Base-by-base conservation (phyloP, 2,797 vertebrate genomes). In the Adelosebastes latens region DNA sequence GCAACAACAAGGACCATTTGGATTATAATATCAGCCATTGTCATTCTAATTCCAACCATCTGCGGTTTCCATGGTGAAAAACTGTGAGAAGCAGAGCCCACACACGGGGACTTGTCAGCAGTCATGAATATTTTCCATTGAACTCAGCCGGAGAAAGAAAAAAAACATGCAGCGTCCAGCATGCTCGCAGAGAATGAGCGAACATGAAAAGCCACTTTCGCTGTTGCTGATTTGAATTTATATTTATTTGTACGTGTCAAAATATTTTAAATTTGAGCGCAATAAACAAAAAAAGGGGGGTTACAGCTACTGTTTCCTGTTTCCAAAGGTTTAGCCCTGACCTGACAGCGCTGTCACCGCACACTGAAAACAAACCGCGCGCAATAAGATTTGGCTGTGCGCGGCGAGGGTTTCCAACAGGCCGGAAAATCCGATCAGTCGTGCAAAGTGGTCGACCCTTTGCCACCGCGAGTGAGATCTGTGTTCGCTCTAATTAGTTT, bases 1-100 rank as follows among this genome's bases (percentile, higher is more conserved):
- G 75, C 83, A 75, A 36, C 84, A 85, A 86, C 68, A 77, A 85
- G 87, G 78, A 73, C 66, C 67, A 55, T 88, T 88, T 82, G 82
- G 84, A 81, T 89, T 92, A 85, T 82, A 89, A 87, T 82, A 87
- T 83, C 82, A 81, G 67, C 89, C 81, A 88, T 89, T 92, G 89
- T 90, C 83, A 85, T 88, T 91, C 56, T 89, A 87, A 92, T 93
- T 91, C 75, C 71, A 79, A 75, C 86, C 87, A 85, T 93, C 88
- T 88, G 85, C 36, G 49, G 92, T 94, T 94, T 90, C 93, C 93
- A 94, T 94, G 91, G 93, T 92, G 91, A 94, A 85, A 88, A 89
- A 82, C 78, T 77, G 82, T 52, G 86, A 86, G 88, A 77, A 87
- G 77, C 86, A 55, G 87, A 88, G 82, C 89, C 91, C 89, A 87